These are phyloP conservation scores for Macaca nemestrina DNA, from an alignment of 2,113 vertebrate species.

Conservation along the genomic window DNA sequence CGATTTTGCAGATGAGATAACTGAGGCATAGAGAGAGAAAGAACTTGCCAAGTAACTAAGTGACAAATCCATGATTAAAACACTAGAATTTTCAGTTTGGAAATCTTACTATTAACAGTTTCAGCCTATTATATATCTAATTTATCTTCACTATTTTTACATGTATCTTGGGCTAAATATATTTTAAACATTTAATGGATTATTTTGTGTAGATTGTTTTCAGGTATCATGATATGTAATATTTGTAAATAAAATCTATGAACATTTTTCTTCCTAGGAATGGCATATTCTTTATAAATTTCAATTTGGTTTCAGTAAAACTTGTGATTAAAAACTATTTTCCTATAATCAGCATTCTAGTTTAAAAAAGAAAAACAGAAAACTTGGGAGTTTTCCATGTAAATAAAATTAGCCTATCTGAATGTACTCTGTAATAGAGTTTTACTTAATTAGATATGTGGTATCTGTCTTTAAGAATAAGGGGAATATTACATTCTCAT, in stretches of 20 bases:
- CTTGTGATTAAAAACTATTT: constrained; percentile 18
- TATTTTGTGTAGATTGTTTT: neutral
- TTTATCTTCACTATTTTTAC: neutral
- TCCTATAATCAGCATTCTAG: neutral
- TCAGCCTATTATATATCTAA: neutral
- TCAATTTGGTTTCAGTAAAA: neutral
- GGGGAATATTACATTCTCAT: constrained; percentile 45
- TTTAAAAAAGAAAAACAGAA: neutral
- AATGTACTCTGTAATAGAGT: constrained; percentile 58
- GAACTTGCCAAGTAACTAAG: neutral
- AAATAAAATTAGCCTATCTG: constrained; percentile 50
- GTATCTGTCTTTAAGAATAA: constrained; percentile 47
- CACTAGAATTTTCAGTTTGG: neutral
- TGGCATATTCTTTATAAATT: neutral
- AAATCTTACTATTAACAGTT: neutral
- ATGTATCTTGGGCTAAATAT: neutral
- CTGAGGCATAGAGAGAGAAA: neutral
- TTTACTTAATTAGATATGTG: constrained; percentile 71
- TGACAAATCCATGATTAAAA: neutral
- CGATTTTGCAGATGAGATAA: neutral
- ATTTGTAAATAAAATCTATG: neutral
- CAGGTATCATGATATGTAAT: neutral
- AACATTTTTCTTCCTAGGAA: neutral
- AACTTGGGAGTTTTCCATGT: neutral
- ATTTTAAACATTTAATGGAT: neutral